Conservation (phyloP, 2,113 vertebrate species). For the Etia nguti region DNA sequence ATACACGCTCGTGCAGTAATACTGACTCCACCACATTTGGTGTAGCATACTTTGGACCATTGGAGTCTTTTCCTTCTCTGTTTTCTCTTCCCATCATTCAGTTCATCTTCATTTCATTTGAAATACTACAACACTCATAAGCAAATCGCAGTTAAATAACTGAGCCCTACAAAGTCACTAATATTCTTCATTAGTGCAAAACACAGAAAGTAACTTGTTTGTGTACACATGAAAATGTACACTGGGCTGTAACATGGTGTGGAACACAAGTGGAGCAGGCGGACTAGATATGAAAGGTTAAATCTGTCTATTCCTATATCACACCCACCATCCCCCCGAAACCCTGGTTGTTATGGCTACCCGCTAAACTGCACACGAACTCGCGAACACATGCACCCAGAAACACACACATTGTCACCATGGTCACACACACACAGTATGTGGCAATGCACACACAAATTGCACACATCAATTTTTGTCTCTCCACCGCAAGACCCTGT, state of each 20-base stretch:
- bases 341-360: conserved; percentile 54
- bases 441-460: neutral
- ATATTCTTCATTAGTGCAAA: neutral
- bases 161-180: neutral
- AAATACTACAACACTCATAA: neutral
- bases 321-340: neutral
- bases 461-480: neutral
- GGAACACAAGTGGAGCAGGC: neutral
- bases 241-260: neutral
- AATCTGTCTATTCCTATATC: conserved; percentile 21
- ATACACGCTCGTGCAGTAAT: neutral
- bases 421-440: neutral
- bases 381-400: neutral
- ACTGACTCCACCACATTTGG: too few species aligned
- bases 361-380: neutral
- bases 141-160: neutral
- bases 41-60: neutral
- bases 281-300: conserved; percentile 13
- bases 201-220: neutral
- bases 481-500: neutral
- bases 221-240: neutral
- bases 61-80: accelerated
- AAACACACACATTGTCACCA: neutral
- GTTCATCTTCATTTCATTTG: neutral
- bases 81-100: neutral